Evolutionary conservation across 2,113 vertebrate genomes (phyloP), one percentile per base, ranked within the genome.

Genomic region (Protomyctophum bolini): DNA sequence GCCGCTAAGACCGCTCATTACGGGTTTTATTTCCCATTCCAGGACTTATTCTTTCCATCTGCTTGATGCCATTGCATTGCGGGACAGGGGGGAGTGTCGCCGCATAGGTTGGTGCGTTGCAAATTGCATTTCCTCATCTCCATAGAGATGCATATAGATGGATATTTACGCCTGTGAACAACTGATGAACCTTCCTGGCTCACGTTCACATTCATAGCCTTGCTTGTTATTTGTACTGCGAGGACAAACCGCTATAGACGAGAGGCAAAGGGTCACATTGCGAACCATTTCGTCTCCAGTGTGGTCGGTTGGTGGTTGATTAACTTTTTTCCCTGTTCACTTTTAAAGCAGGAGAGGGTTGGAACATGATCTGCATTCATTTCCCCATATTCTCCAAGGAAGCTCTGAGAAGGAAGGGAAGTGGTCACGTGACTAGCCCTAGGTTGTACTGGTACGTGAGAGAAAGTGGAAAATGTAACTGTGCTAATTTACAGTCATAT

Each of bases 61-160:
- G 33, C 63, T 12, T 62, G 56, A 67, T 62, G 79, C 74, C 77
- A 67, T 82, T 81, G 73, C 45, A 45, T 70, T 57, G 49, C 33
- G 5, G 33, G 33, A 41, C 1, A 6, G 33, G 3, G 33, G 33
- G 33, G 66, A 75, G 33, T 41, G 65, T 58, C 50, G 14, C 47
- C 46, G 46, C 33, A 77, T 65, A 77, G 58, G 62, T 54, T 21
- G 46, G 12, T 10, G 56, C 63, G 63, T 82, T 82, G 0, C 52
- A 79, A 73, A 81, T 75, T 75, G 54, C 59, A 79, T 79, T 80
- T 79, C 12, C 52, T 75, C 45, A 81, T 88, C 80, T 78, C 58
- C 67, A 81, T 70, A 70, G 52, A 59, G 48, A 70, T 28, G 50
- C 51, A 71, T 49, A 15, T 10, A 67, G 47, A 74, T 48, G 48